Percentiles rank a stretch among this genome's conserved stretches.
Evolutionary conservation across 2,797 vertebrate species (phyloP).

Genomic region (Chrosomus eos): DNA sequence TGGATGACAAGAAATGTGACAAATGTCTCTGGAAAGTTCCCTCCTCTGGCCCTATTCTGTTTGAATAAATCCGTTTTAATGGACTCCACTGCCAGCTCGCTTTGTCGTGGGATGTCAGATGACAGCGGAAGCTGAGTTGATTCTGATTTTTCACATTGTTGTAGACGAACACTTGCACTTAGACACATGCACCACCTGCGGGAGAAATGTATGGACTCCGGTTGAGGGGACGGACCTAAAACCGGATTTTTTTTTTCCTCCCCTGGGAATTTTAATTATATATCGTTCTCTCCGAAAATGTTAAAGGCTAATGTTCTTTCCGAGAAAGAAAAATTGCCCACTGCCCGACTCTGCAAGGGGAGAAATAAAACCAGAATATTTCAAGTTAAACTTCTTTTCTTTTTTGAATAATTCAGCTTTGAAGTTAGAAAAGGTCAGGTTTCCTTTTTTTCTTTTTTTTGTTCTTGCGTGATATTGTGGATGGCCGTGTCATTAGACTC

Average conservation of each 20-base stretch:
- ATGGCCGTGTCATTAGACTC: background rate
- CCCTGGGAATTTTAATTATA: conserved; percentile 60
- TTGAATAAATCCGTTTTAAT: conserved; percentile 73
- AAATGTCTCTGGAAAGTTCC: conserved; percentile 68
- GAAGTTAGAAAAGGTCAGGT: conserved; percentile 63
- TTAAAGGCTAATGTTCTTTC: conserved; percentile 68
- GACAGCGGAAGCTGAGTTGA: conserved; percentile 2
- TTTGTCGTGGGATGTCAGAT: conserved; percentile 14
- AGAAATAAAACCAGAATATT: conserved; percentile 49
- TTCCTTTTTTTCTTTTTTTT: background rate
- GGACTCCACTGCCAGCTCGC: conserved; percentile 37
- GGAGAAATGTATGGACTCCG: conserved; percentile 2
- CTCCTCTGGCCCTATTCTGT: conserved; percentile 64
- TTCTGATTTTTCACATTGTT: conserved; percentile 22
- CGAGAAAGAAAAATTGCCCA: conserved; percentile 56
- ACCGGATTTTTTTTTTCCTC: background rate
- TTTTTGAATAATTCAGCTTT: conserved; percentile 52
- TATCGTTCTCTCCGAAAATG: conserved; percentile 62
- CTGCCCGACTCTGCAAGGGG: conserved; percentile 38
- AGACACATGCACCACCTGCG: background rate
- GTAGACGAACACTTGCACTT: background rate
- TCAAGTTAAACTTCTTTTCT: conserved; percentile 34
- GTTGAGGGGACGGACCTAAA: conserved; percentile 10
- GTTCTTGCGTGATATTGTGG: background rate
- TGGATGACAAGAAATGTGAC: conserved; percentile 71